Evolutionary conservation across 2,113 vertebrate species (phyloP), one percentile per base, ranked within the genome.

Genomic region (Xenopus borealis): DNA sequence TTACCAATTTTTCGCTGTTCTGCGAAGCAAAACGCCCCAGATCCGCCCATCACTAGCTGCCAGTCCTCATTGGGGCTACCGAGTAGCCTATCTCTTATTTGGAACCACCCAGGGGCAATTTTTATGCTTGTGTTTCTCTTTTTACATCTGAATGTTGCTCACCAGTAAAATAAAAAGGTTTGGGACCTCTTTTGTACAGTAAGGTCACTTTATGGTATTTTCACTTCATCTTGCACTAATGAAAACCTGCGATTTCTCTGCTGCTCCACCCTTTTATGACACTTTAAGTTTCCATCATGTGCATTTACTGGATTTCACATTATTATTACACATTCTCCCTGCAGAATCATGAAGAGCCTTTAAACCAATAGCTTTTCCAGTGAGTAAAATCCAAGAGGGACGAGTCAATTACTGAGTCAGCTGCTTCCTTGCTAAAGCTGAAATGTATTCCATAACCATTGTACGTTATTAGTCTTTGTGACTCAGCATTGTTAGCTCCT

Each of bases 401-500:
- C 85, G 85, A 87, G 82, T 88, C 85, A 86, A 85, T 88, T 84
- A 86, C 86, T 89, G 85, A 88, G 89, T 92, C 80, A 86, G 82
- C 82, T 85, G 89, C 75, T 64, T 89, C 83, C 85, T 89, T 90
- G 88, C 88, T 88, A 85, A 81, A 85, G 81, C 79, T 86, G 88
- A 83, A 89, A 85, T 87, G 84, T 89, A 90, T 90, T 89, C 89
- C 87, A 87, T 88, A 87, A 88, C 91, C 86, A 88, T 87, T 87
- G 89, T 89, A 91, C 89, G 89, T 85, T 86, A 84, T 90, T 87
- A 87, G 83, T 85, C 88, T 86, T 79, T 86, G 87, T 93, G 91
- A 92, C 86, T 93, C 91, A 92, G 90, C 89, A 86, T 93, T 90
- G 91, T 91, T 90, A 88, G 89, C 90, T 89, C 87, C 86, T 91